phyloP scores from a whole-genome alignment of 2,888 invertebrate genomes.

The Mesorhabditis sp. region DNA sequence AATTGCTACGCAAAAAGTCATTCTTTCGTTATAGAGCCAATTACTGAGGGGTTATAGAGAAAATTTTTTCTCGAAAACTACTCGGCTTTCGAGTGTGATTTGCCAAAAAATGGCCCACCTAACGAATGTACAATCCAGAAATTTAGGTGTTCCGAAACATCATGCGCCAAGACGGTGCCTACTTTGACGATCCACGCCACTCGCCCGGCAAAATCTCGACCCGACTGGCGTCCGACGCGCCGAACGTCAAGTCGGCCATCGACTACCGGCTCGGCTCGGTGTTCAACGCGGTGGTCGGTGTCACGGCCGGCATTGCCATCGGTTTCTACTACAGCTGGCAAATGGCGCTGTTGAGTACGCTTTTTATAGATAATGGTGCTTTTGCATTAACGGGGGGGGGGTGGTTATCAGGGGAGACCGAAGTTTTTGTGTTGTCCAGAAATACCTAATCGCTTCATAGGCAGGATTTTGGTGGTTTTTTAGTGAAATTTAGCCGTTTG shows the following conservation, averaged over 20 bases:
- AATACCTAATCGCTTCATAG: too few relatives aligned
- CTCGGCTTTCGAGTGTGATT: too few relatives aligned
- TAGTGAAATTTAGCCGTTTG: too few relatives aligned
- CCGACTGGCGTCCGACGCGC: slow-evolving; percentile 60
- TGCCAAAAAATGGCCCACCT: too few relatives aligned
- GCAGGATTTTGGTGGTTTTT: too few relatives aligned
- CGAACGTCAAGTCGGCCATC: slow-evolving; percentile 60
- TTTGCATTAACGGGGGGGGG: too few relatives aligned
- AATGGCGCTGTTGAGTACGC: slow-evolving; percentile 53
- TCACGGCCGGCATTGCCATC: slow-evolving; percentile 60
- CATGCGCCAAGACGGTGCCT: slow-evolving; percentile 60
- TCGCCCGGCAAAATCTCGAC: slow-evolving; percentile 59
- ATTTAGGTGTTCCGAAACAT: slow-evolving; percentile 59
- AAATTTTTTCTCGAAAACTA: too few relatives aligned
- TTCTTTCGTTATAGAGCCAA: too few relatives aligned
- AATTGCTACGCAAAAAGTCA: too few relatives aligned
- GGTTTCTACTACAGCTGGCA: slow-evolving; percentile 62
- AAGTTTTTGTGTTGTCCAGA: too few relatives aligned
- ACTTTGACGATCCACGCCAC: slow-evolving; percentile 60
- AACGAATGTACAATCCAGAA: slow-evolving; percentile 33
- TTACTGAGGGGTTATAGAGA: too few relatives aligned
- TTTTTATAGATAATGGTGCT: not conserved
- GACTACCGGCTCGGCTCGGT: slow-evolving; percentile 60
- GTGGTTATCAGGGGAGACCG: too few relatives aligned
- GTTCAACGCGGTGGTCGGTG: slow-evolving; percentile 58